Conservation (phyloP, 2,113 vertebrate species). For the Sebastes fasciatus region DNA sequence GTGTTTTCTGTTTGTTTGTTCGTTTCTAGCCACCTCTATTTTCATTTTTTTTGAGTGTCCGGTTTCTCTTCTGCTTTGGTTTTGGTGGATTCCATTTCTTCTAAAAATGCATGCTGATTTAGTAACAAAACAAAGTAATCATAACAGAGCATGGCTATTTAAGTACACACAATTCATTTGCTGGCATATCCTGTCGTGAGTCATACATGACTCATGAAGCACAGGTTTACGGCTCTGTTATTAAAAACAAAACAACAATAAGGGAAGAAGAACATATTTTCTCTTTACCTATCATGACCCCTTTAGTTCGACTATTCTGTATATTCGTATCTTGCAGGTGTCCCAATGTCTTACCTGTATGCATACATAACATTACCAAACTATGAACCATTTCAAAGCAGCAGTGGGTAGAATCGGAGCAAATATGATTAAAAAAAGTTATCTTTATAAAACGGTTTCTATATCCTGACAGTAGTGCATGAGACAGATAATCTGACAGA, state of each 20-base stretch:
- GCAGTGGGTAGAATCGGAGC: too few species aligned
- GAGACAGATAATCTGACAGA: too few species aligned
- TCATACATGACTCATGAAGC: conserved; percentile 30
- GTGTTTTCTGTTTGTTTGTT: background rate
- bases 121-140: conserved; percentile 7
- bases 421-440: too few species aligned
- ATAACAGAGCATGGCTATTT: conserved; percentile 12
- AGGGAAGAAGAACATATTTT: background rate
- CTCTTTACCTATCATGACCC: background rate
- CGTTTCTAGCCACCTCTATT: background rate
- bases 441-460: too few species aligned
- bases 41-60: background rate
- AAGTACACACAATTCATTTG: background rate
- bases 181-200: conserved; percentile 23
- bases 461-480: too few species aligned
- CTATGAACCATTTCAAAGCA: background rate
- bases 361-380: background rate
- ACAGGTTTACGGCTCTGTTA: conserved; percentile 18
- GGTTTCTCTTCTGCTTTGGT: conserved; percentile 14
- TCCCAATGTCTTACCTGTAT: background rate
- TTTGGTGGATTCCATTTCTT: conserved; percentile 1
- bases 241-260: conserved; percentile 11
- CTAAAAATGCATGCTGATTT: conserved; percentile 25
- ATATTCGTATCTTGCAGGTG: background rate
- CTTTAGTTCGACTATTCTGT: background rate